A percentile compares a stretch with the other conserved stretches of the same genome.
Conservation (phyloP, 2,113 vertebrate species). For the Tetrao urogallus region DNA sequence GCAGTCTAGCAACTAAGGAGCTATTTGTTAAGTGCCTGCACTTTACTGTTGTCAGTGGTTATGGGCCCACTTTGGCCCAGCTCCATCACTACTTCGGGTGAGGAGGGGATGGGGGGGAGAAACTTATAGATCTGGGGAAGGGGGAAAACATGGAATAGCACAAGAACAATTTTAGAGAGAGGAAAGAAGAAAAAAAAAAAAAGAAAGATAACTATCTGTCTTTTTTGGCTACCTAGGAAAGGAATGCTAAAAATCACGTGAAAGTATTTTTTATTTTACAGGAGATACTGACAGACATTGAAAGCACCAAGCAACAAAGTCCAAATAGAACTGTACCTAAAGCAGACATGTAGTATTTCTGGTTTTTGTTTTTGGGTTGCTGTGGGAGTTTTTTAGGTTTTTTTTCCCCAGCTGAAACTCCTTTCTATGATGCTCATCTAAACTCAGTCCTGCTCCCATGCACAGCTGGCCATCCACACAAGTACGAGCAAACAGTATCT, state of each 20-base stretch:
- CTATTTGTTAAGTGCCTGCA: not conserved
- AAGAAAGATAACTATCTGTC: not conserved
- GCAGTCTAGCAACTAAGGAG: not conserved
- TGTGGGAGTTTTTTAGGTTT: not conserved
- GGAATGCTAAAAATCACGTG: not conserved
- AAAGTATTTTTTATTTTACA: not conserved
- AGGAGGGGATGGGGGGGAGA: fast-evolving
- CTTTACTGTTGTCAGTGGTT: no score
- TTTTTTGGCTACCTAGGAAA: not conserved
- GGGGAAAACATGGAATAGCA: not conserved
- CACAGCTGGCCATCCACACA: not conserved
- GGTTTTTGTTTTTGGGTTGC: no score
- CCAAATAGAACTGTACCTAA: not conserved
- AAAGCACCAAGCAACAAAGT: not conserved
- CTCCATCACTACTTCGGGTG: no score
- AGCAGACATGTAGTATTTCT: not conserved
- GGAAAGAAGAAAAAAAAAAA: not conserved
- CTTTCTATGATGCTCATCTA: not conserved
- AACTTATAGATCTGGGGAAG: no score
- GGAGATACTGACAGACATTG: not conserved
- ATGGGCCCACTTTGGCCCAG: no score
- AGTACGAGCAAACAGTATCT: not conserved
- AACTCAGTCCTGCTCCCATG: not conserved
- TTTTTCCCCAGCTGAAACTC: not conserved
- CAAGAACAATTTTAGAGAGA: not conserved